Evolutionary conservation across 1,140 invertebrate species (phyloP), one percentile per base, ranked within the genome.

Genomic region (Ladona fulva): DNA sequence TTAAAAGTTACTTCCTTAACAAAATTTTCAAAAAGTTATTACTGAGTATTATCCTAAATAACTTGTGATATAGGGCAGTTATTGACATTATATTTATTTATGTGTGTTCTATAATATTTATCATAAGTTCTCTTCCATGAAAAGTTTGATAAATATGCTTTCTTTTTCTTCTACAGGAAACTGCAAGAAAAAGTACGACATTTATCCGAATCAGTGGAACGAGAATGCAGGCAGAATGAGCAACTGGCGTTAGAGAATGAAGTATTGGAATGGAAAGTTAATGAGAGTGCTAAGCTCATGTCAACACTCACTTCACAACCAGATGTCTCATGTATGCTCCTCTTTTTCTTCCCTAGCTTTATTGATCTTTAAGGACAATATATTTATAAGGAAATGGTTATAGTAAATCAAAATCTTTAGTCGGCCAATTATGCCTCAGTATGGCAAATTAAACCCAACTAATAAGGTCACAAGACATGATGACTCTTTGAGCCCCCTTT

Each of bases 191-290:
- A 94, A 81, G 91, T 93, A 80, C 88, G 92, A 77, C 84, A 89
- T n/a, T 84, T 95, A 12, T 85, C 90, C n/a, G 91, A 93, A 76
- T 89, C 87, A 0, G 89, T 90, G 59, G 90, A 91, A 42, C 87
- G 92, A 25, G 91, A 95, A 82, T 86, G 87, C 0, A 92, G 92
- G 80, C 92, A 93, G 75, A 93, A 93, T 78, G 91, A 93, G 77
- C 86, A 93, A 14, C 83, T 96, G 6, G 89, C 90, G 0, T 91
- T 92, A 81, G 90, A 93, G 81, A 96, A 95, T 82, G 95, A 97
- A 85, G 93, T 96, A 84, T 86, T 97, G 0, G 89, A 92, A 81
- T 97, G 93, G 89, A 92, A 92, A 83, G 87, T 97, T 76, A 89
- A 92, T 81, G 92, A 93, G 80, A 93, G 92, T 82, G 91, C 90